Conservation (phyloP, 1,140 invertebrate species). For the Bactericera cockerelli region DNA sequence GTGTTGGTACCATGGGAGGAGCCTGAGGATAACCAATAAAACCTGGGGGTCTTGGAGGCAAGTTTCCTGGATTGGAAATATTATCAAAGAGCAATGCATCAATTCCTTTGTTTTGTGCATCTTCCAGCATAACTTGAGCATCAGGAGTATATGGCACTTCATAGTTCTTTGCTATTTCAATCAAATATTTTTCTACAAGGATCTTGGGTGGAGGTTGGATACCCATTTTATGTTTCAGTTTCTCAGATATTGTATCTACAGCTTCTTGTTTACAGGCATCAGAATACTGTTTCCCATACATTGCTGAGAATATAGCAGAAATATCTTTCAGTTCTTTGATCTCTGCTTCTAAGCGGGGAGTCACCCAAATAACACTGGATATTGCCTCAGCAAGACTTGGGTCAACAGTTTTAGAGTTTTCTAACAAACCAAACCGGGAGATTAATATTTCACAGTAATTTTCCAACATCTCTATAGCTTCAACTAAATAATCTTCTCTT, state of each 20-base stretch:
- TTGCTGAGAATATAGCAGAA: conserved; percentile 70
- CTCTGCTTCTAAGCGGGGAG: conserved; percentile 72
- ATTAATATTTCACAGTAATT: conserved; percentile 98
- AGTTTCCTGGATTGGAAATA: conserved; percentile 35
- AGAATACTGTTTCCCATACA: conserved; percentile 90
- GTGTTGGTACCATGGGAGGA: conserved; percentile 39
- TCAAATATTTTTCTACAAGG: conserved; percentile 86
- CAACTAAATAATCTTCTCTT: conserved; percentile 95
- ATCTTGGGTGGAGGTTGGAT: conserved; percentile 92
- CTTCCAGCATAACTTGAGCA: conserved; percentile 74
- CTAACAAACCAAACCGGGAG: conserved; percentile 76
- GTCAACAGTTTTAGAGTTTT: conserved; percentile 57
- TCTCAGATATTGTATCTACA: conserved; percentile 73
- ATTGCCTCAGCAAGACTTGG: conserved; percentile 91
- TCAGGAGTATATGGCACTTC: conserved; percentile 85
- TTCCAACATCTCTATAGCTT: conserved; percentile 97
- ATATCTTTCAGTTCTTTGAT: conserved; percentile 82
- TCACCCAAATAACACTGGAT: conserved; percentile 91
- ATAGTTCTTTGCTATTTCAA: conserved; percentile 93
- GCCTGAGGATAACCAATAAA: conserved; percentile 62
- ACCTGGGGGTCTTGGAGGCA: conserved; percentile 46
- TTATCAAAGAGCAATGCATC: conserved; percentile 69
- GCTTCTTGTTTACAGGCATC: conserved; percentile 64
- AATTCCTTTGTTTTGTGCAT: conserved; percentile 36
- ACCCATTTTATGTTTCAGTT: conserved; percentile 89